Base-by-base conservation (phyloP, 2,113 vertebrate species). In the Thalassarche chlororhynchos region DNA sequence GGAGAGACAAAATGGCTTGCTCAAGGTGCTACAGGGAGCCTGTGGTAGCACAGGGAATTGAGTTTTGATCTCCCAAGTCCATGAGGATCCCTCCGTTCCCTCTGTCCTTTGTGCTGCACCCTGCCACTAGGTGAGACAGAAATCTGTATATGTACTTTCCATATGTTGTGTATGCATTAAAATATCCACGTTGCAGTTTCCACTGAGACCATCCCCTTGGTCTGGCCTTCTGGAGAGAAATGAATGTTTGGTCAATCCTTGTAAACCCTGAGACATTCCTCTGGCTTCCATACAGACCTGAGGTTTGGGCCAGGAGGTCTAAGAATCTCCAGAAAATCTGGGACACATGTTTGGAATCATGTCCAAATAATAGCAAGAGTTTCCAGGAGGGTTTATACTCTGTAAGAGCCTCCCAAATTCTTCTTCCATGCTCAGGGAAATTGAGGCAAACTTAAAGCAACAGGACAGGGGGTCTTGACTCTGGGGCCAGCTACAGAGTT, bases 281-380 rank as follows among this genome's bases (percentile, higher is more conserved):
- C 94, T 98, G 96, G 86, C 90, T 90, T 79, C 87, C 72, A 40
- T 24, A 75, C 89, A 69, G 87, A 31, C 34, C 84, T 81, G 84
- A 95, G 94, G n/a, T 58, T 83, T 81, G 92, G 89, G 90, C 94
- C 94, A 94, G 93, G 52, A 91, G 90, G 49, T 18, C 88, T 66
- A 85, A 84, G 89, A 60, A 89, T 62, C 89, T 83, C 88, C 88
- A 75, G 89, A 85, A 93, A 28, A 86, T 60, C 77, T 44, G 66
- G 61, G 87, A 78, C 75, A 64, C 25, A 11, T 78, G 70, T 78
- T 89, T 93, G 89, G 52, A 91, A 55, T 29, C 80, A 3, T 36
- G 76, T 47, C 92, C 89, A 90, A 44, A 60, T 19, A 54, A 28
- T 10, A 47, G 32, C 38, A 88, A 86, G 90, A 74, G 76, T 51